Evolutionary conservation across 2,888 invertebrate genomes (phyloP).

Genomic region (Lordiphosa andalusiaca): DNA sequence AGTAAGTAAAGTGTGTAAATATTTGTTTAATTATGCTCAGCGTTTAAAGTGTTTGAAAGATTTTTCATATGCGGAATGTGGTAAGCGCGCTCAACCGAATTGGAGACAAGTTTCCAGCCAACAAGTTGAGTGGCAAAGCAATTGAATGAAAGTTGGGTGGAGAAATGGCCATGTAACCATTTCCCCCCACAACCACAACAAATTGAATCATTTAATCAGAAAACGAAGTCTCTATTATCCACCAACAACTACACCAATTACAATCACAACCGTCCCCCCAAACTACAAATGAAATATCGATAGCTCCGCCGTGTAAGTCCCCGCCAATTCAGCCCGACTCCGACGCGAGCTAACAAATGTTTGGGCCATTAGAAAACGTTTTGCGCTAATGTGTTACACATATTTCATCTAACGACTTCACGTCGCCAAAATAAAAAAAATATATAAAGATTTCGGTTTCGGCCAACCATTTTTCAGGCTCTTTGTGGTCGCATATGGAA

Average conservation of each 20-base stretch:
- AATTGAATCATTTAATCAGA: conserved; percentile 26
- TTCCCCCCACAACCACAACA: background rate
- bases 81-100: conserved; percentile 34
- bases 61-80: conserved; percentile 42
- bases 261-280: conserved; percentile 2
- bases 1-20: conserved; percentile 63
- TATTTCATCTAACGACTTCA: conserved; percentile 53
- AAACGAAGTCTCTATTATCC: conserved; percentile 29
- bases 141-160: too few relatives aligned
- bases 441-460: conserved; percentile 10
- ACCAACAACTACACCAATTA: conserved; percentile 32
- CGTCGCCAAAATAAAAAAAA: conserved; percentile 4
- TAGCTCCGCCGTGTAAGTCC: conserved; percentile 41
- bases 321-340: conserved; percentile 14
- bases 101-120: conserved; percentile 33
- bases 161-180: too few relatives aligned
- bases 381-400: conserved; percentile 72
- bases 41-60: conserved; percentile 42
- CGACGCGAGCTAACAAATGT: conserved; percentile 51
- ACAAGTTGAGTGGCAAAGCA: conserved; percentile 9
- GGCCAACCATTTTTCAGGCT: conserved; percentile 33
- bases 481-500: conserved; percentile 50
- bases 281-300: conserved; percentile 42
- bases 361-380: conserved; percentile 65
- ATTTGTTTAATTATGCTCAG: conserved; percentile 69